These are phyloP conservation scores for Mungos mungo DNA, from an alignment of 2,113 vertebrate genomes.

Conservation along the genomic window DNA sequence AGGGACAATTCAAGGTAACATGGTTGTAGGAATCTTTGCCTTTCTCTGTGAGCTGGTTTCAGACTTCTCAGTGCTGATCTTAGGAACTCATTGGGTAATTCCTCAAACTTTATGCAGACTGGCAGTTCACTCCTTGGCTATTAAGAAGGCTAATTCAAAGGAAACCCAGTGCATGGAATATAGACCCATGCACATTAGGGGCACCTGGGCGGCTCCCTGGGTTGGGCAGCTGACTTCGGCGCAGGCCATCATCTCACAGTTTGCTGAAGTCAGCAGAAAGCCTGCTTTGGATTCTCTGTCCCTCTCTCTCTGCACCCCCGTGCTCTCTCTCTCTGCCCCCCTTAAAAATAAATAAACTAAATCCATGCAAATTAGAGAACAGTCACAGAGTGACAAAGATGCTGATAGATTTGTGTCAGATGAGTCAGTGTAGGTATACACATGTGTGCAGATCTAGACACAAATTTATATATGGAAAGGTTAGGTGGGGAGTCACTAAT, in stretches of 20 bases:
- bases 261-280: too few species aligned
- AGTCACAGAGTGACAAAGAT: neutral
- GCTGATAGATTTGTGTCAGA: too few species aligned
- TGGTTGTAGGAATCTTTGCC: rapidly evolving
- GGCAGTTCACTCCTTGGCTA: neutral
- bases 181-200: neutral
- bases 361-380: neutral
- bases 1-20: neutral
- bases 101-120: neutral
- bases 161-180: neutral
- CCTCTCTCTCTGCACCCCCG: too few species aligned
- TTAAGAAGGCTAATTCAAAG: neutral
- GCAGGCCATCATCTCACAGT: too few species aligned
- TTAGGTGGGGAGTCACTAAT: neutral
- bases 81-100: neutral
- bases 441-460: neutral
- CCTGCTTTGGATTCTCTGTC: too few species aligned
- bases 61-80: neutral
- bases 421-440: too few species aligned
- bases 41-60: neutral
- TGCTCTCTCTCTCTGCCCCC: too few species aligned
- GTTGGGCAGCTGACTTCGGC: too few species aligned
- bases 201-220: too few species aligned
- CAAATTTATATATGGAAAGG: neutral
- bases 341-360: too few species aligned